A percentile compares a stretch with the other conserved stretches of the same genome.
Conservation (phyloP, 2,888 invertebrate genomes). For the Galeruca laticollis region DNA sequence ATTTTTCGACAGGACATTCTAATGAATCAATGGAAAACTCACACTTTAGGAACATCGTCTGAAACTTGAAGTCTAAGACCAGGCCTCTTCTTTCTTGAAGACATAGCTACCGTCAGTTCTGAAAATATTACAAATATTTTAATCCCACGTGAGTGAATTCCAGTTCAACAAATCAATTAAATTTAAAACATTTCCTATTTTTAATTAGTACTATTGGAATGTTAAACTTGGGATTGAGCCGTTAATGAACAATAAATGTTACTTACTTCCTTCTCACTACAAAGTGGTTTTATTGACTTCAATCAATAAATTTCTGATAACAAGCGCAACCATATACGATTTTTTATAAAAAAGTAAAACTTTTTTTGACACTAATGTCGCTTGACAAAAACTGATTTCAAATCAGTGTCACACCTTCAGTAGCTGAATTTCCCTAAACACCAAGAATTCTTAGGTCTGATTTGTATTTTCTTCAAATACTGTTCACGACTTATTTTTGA, state of each 20-base stretch:
- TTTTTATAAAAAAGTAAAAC: constrained; percentile 26
- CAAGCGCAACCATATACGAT: constrained; percentile 44
- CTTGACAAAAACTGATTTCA: not conserved
- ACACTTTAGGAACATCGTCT: constrained; percentile 70
- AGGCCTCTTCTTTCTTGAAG: constrained; percentile 59
- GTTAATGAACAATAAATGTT: not conserved
- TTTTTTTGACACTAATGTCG: constrained; percentile 20
- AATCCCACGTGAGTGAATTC: constrained; percentile 25
- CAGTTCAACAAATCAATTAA: constrained; percentile 2
- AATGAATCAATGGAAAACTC: constrained; percentile 54
- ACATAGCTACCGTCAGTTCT: constrained; percentile 24
- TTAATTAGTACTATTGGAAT: not conserved
- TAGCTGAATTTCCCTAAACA: not conserved
- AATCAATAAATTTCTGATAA: constrained; percentile 29
- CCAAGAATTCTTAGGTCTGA: not conserved
- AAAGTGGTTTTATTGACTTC: not conserved
- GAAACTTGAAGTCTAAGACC: constrained; percentile 69
- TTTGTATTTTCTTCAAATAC: not conserved
- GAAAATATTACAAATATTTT: constrained; percentile 23
- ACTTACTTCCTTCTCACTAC: constrained; percentile 7
- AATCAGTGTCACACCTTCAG: not conserved
- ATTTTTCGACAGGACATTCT: not conserved
- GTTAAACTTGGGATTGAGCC: not conserved
- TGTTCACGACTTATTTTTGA: not conserved
- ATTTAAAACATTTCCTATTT: not conserved